Evolutionary conservation across 2,797 vertebrate genomes (phyloP), one percentile per base, ranked within the genome.

Genomic region (Diplodus sargus): DNA sequence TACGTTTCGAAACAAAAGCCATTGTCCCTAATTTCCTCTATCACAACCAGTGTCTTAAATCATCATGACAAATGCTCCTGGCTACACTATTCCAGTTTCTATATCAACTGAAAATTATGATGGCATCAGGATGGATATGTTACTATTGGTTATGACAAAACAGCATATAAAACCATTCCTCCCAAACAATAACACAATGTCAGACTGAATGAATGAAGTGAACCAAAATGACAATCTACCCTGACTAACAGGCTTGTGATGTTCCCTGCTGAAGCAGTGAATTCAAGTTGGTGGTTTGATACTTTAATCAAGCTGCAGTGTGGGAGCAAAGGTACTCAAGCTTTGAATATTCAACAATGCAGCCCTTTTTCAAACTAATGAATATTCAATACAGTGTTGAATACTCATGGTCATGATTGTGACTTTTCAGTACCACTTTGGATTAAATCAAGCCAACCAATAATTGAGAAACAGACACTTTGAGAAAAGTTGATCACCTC

Each of bases 301-400:
- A 48, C 66, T 72, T 77, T 51, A 65, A 69, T 72, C 48, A 85
- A 85, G 76, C 51, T 61, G 70, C 56, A 62, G 73, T 69, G 64
- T 70, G 34, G 47, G 62, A 68, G 74, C 53, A 72, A 70, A 72
- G 54, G 51, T 73, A 48, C 45, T 65, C 14, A 34, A 54, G 18
- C 52, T 73, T 48, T 83, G 54, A 82, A 68, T 78, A 79, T 76
- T 82, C 43, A 84, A 82, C 65, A 74, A 76, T 64, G 11, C 12
- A 15, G 68, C 25, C n/a, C 12, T 22, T 51, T 79, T 59, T 70
- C 18, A 77, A 14, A 8, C 23, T 10, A 39, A 85, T 80, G 71
- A 84, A 85, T 85, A 81, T 84, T 82, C 60, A 70, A 1, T 5
- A 20, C 18, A 51, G 58, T 47, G 23, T 72, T 73, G 57, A 64